Conservation (phyloP, 2,113 vertebrate genomes). For the Deroptyus accipitrinus region DNA sequence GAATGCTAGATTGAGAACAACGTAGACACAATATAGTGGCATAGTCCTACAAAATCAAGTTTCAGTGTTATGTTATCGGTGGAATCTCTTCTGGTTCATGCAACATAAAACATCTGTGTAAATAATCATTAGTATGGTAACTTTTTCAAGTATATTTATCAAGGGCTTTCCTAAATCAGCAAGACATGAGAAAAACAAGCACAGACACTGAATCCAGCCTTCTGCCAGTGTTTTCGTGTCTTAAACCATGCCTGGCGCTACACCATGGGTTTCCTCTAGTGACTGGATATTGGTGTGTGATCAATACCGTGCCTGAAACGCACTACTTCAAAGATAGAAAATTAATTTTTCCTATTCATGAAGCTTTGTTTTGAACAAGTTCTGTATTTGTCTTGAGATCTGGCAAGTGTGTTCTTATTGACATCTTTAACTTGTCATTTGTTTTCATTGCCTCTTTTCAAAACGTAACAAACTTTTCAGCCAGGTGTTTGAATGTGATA, state of each 20-base stretch:
- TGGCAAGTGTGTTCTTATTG: not conserved
- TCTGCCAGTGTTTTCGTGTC: not conserved
- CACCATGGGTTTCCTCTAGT: not conserved
- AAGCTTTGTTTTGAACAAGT: not conserved
- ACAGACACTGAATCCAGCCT: not conserved
- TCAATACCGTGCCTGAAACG: not conserved
- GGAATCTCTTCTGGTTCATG: not conserved
- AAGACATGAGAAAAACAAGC: not conserved
- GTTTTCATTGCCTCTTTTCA: not conserved
- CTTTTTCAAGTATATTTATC: not conserved
- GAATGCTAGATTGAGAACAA: not conserved
- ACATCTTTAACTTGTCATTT: not conserved
- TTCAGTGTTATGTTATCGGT: not conserved
- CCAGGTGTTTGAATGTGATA: not conserved
- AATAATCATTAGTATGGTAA: not conserved
- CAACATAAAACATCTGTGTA: not conserved
- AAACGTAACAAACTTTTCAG: not conserved
- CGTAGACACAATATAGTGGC: not conserved
- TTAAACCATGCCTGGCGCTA: not conserved
- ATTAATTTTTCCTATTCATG: not conserved
- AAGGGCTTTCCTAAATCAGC: not conserved
- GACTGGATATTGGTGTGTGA: not conserved
- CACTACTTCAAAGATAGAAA: not conserved
- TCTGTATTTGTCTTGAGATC: not conserved
- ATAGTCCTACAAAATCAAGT: not conserved